Evolutionary conservation across 2,113 vertebrate species (phyloP).

Genomic region (Ascaphus truei): DNA sequence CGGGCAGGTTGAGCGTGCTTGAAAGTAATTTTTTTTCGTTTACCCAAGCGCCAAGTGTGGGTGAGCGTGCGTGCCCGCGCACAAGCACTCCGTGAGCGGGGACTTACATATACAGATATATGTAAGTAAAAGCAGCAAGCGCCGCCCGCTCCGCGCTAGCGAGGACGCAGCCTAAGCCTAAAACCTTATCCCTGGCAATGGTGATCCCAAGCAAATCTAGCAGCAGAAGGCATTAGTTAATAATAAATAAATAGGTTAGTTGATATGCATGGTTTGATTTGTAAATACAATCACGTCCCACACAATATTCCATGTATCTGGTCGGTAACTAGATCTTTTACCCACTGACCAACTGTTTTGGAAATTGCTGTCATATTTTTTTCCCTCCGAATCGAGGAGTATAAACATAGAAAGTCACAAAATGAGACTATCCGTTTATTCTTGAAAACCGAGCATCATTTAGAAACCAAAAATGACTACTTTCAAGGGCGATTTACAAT

Average conservation of each 20-base stretch:
- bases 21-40: no score
- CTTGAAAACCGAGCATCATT: not conserved
- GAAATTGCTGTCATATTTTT: not conserved
- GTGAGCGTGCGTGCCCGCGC: no score
- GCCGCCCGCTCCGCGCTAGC: no score
- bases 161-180: no score
- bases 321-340: not conserved
- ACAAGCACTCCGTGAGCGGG: no score
- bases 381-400: not conserved
- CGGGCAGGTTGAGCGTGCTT: no score
- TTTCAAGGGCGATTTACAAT: not conserved
- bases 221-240: not conserved
- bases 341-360: not conserved
- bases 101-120: no score
- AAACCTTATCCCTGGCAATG: not conserved
- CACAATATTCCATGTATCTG: not conserved
- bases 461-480: not conserved
- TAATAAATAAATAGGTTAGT: no score
- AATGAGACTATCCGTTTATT: not conserved
- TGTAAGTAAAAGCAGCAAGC: no score
- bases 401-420: not conserved
- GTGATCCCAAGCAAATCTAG: not conserved
- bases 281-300: not conserved
- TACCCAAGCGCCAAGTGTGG: no score
- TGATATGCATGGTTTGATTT: not conserved